Evolutionary conservation across 2,113 vertebrate genomes (phyloP), one percentile per base, ranked within the genome.

Genomic region (Ammodytes dubius): DNA sequence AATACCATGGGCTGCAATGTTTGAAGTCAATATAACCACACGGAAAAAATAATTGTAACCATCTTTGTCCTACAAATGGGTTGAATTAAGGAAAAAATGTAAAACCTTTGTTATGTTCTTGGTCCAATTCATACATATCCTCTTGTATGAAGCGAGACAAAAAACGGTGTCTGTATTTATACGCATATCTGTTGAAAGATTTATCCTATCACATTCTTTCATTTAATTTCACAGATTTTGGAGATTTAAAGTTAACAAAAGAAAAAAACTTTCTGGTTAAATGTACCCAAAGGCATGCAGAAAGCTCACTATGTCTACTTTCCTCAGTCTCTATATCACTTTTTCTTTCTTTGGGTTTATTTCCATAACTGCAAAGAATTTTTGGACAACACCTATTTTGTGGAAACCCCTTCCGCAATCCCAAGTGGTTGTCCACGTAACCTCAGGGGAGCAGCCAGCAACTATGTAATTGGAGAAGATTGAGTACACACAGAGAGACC

Each of bases 341-440:
- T 80, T 86, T 63, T 79, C 80, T 85, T 86, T 87, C 82, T 88
- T 72, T 86, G 87, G 87, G 83, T 93, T 93, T 91, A 91, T 94
- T 94, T 93, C 93, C 87, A 89, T 92, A 93, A 93, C 90, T 92
- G 88, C 74, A 71, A 88, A 86, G 93, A 94, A 94, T 94, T 93
- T 91, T 86, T 88, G 89, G 93, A 93, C 93, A 94, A 95, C 94
- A 94, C 94, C 91, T 95, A 94, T 92, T 94, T 93, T 91, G 91
- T 92, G 93, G 92, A 93, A 94, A 92, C 88, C 89, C 86, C 89
- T 88, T 89, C 90, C 79, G 73, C 92, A 84, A 88, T 91, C 88
- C 92, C 87, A 91, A 92, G 90, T 27, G 88, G 88, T 91, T 88
- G 90, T 94, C 91, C 89, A 83, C 50, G 90, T 87, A 93, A 92